Base-by-base conservation (phyloP, 2,113 vertebrate species). In the Coturnix japonica region DNA sequence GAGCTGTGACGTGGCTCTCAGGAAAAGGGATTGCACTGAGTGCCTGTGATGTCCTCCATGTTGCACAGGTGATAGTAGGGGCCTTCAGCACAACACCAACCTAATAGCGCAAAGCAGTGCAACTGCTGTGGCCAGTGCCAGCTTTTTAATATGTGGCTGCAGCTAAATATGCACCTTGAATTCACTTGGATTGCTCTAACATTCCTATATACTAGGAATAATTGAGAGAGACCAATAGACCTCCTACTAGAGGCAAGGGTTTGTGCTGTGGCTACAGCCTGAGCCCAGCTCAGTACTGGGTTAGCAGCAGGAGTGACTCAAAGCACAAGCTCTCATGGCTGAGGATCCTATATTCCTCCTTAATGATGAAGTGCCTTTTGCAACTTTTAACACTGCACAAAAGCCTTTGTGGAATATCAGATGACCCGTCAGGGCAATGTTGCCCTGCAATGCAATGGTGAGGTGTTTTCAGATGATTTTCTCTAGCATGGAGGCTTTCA, bases 351-450 rank as follows among this genome's bases (percentile, higher is more conserved):
- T 83, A 70, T 85, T 89, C 43, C 39, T 91, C 53, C 47, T 81
- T 39, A 61, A 47, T 15, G 44, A 43, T 37, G 17, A 87, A 91
- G 81, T 85, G 69, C 93, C 76, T 96, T 89, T 80, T 76, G 51
- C 17, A 47, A 71, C 4, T 87, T 83, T 77, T 33, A 71, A 28
- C 7, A 23, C 1, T 46, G 64, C 17, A 7, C 57, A 25, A 11
- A 60, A 46, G 33, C 56, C 86, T 73, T 7, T 12, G 20, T 61
- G 7, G 71, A 78, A 18, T 61, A 22, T 60, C 78, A 75, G 44
- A 43, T 59, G 80, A 84, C n/a, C 33, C 51, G 31, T 37, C 28
- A 61, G 59, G 41, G 54, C 41, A 66, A 33, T 59, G 51, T 26
- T 87, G 44, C 11, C 76, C 12, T 90, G 73, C 31, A 53, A 5